Evolutionary conservation across 2,113 vertebrate species (phyloP).

Genomic region (Monopterus albus): DNA sequence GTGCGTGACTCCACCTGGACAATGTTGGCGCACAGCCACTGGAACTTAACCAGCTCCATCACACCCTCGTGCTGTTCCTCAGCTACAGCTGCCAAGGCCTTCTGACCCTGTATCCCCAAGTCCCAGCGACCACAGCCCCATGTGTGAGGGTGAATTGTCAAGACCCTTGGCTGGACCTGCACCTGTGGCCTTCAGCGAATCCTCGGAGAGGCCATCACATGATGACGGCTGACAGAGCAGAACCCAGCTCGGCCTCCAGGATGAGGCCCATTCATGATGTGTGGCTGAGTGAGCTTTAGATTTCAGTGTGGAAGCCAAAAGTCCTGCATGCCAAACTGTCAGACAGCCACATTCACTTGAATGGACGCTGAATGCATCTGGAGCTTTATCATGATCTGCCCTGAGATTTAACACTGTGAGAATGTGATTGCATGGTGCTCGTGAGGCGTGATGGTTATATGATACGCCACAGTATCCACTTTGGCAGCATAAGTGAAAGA

Average conservation of each 20-base stretch:
- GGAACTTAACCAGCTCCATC: constrained; percentile 37
- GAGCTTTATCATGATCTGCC: constrained; percentile 10
- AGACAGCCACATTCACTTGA: background rate
- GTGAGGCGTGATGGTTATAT: background rate
- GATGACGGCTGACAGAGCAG: constrained; percentile 43
- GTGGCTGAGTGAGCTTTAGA: constrained; percentile 42
- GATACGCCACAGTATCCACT: constrained; percentile 18
- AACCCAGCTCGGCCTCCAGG: constrained; percentile 11
- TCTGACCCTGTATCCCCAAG: too few relatives aligned
- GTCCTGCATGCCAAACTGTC: background rate
- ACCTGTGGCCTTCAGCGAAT: constrained; percentile 59
- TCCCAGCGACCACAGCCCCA: constrained; percentile 39
- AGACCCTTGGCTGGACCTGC: constrained; percentile 45
- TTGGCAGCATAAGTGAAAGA: background rate
- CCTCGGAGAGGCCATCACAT: constrained; percentile 37
- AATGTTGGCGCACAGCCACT: constrained; percentile 11
- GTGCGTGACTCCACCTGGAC: constrained; percentile 32
- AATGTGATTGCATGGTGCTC: background rate
- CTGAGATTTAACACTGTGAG: background rate
- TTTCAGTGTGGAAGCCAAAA: background rate
- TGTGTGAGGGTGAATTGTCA: constrained; percentile 41
- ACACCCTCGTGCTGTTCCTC: constrained; percentile 25
- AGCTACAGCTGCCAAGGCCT: constrained; percentile 35
- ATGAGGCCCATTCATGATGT: constrained; percentile 12
- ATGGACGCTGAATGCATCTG: background rate